Conservation (phyloP, 2,888 invertebrate genomes). For the Drosophila antonietae region DNA sequence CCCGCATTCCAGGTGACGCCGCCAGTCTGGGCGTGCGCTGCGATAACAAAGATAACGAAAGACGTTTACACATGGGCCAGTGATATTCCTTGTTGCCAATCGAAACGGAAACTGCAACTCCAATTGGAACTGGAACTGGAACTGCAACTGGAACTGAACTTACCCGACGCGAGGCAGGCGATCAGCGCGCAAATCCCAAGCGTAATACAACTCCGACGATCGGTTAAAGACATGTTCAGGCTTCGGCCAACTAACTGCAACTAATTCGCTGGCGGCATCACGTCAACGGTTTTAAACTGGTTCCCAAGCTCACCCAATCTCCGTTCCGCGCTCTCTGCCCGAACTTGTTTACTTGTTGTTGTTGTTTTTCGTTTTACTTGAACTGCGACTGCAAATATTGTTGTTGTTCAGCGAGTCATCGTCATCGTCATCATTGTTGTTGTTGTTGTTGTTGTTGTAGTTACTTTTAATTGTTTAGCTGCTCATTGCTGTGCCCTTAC, state of each 20-base stretch:
- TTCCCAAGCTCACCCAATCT: slow-evolving; percentile 30
- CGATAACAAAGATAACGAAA: not conserved
- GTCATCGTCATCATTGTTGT: slow-evolving; percentile 17
- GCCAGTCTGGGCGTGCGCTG: slow-evolving; percentile 51
- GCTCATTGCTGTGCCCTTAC: slow-evolving; percentile 30
- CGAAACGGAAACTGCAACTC: not conserved
- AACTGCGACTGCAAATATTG: slow-evolving; percentile 35
- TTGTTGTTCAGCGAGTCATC: slow-evolving; percentile 58
- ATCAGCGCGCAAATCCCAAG: slow-evolving; percentile 30
- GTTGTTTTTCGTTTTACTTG: not conserved
- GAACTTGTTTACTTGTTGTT: slow-evolving; percentile 12
- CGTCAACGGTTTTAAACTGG: slow-evolving; percentile 72
- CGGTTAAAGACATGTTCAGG: slow-evolving; percentile 61
- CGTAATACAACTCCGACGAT: slow-evolving; percentile 34
- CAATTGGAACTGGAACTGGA: not conserved
- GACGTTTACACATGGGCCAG: slow-evolving; percentile 20
- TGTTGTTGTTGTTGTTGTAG: slow-evolving; percentile 31
- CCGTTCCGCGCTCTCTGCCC: not conserved
- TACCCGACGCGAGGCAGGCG: slow-evolving; percentile 49
- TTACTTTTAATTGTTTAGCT: slow-evolving; percentile 63
- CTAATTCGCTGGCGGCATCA: slow-evolving; percentile 58
- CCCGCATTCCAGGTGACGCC: slow-evolving; percentile 56
- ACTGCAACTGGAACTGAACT: slow-evolving; percentile 28
- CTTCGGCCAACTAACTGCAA: slow-evolving; percentile 53
- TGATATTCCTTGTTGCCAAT: slow-evolving; percentile 38